Percentiles rank a stretch among this genome's conserved stretches.
These are phyloP conservation scores for Grus americana DNA, from an alignment of 2,113 vertebrate species.

Conservation along the genomic window DNA sequence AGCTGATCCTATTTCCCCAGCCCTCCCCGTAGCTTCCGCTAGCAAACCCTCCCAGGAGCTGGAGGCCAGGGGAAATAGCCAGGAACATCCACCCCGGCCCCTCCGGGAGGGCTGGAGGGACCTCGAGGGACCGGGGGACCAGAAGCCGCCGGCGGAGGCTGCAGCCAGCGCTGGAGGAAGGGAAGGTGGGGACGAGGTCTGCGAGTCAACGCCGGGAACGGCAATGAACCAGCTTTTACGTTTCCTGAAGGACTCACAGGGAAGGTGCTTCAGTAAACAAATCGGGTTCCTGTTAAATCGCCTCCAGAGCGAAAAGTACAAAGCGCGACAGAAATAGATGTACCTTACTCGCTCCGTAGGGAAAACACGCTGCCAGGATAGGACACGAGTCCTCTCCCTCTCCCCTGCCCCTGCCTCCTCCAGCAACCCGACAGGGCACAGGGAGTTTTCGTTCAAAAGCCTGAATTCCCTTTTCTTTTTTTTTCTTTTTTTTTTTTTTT, in stretches of 20 bases:
- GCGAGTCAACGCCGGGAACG: slow-evolving; percentile 2
- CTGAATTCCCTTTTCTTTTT: neutral
- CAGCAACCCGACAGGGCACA: neutral
- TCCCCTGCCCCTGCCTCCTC: neutral
- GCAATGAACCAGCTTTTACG: slow-evolving; percentile 72
- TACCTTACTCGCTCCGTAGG: slow-evolving; percentile 1
- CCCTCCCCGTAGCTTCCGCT: slow-evolving; percentile 39
- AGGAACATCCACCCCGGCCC: neutral
- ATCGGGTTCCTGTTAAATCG: slow-evolving; percentile 57
- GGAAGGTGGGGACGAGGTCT: slow-evolving; percentile 15
- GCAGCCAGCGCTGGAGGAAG: neutral
- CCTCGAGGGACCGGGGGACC: no score
- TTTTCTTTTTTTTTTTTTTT: neutral
- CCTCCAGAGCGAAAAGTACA: slow-evolving; percentile 50
- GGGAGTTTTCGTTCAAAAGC: neutral
- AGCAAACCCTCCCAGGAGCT: neutral
- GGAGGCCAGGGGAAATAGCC: neutral
- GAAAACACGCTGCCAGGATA: slow-evolving; percentile 1
- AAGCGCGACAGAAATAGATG: slow-evolving; percentile 54
- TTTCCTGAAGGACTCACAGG: slow-evolving; percentile 82
- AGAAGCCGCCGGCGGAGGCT: neutral
- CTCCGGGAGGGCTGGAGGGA: neutral
- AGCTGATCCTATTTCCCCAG: slow-evolving; percentile 86
- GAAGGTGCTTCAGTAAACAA: slow-evolving; percentile 86
- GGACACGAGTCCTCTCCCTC: slow-evolving; percentile 6